Base-by-base conservation (phyloP, 2,888 invertebrate species). In the Anoncus sp. region DNA sequence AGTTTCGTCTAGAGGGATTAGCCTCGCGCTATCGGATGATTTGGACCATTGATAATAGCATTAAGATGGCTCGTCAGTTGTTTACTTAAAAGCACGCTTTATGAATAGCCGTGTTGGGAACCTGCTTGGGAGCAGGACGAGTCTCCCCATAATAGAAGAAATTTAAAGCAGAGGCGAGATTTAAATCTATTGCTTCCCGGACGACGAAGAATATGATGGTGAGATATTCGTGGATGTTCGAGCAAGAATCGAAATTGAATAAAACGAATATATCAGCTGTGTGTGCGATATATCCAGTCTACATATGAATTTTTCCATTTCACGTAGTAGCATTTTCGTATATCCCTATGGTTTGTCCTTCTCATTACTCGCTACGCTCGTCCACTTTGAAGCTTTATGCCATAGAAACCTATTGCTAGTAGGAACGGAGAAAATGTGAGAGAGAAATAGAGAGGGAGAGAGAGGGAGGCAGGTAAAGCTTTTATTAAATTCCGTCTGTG, bases 401-500 rank as follows among this genome's bases (percentile, higher is more conserved):
- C 10, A 31, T n/a, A 38, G 31, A n/a, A 18, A 55, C 55, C 55
- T 16, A 31, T 59, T 43, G 55, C 67, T 43, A 65, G 63, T 53
- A 67, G 18, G 16, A 31, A 3, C 14, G 2, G n/a, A 53, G n/a
- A 53, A 20, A 53, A 20, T 18, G 49, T 20, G 49, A 22, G 49
- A 4, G 49, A 51, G 45, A 47, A 57, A 35, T 40, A 51, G 45
- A 40, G 47, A 45, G 51, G 55, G 53, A 16, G 65, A 40, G 16
- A 27, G 16, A 38, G 38, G 38, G 38, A 40, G 6, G 3, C 24
- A 16, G 38, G n/a, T 38, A 66, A 57, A 80, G 66, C 76, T 73
- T 79, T 82, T 79, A 80, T 80, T 80, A 82, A 82, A 82, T 82
- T 82, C 79, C 77, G 70, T 43, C 66, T 73, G 75, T 70, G 78